Conservation (phyloP, 2,888 invertebrate genomes). For the Drosophila fungiperda region DNA sequence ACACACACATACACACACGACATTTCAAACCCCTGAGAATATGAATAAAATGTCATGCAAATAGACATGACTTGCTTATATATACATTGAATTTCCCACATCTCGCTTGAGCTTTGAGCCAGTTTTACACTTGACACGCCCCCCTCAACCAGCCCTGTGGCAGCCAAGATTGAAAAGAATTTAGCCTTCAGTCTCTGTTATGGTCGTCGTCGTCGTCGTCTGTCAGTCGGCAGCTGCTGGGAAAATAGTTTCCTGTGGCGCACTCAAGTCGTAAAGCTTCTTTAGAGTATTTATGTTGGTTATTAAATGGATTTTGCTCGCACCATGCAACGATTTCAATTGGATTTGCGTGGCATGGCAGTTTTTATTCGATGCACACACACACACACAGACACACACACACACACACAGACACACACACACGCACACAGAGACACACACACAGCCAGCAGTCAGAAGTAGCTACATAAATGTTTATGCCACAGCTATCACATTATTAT, state of each 20-base stretch:
- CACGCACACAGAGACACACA: slow-evolving; percentile 1
- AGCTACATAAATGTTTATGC: slow-evolving; percentile 70
- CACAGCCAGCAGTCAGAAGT: slow-evolving; percentile 36
- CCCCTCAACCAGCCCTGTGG: background rate
- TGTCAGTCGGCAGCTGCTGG: slow-evolving; percentile 26
- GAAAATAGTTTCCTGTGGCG: slow-evolving; percentile 66
- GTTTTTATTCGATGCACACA: slow-evolving; percentile 48
- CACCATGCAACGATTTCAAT: slow-evolving; percentile 74
- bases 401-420: slow-evolving; percentile 23
- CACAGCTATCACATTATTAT: slow-evolving; percentile 63
- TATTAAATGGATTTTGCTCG: slow-evolving; percentile 77
- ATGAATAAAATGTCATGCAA: slow-evolving; percentile 48
- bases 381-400: slow-evolving; percentile 1
- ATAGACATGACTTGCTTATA: slow-evolving; percentile 25
- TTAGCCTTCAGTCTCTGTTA: slow-evolving; percentile 13
- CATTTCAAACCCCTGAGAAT: slow-evolving; percentile 1
- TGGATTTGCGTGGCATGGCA: slow-evolving; percentile 69
- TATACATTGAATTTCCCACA: slow-evolving; percentile 36
- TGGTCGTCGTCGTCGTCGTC: slow-evolving; percentile 16
- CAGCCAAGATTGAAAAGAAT: background rate
- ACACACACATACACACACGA: background rate
- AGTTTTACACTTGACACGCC: slow-evolving; percentile 38
- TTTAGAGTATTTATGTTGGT: slow-evolving; percentile 77
- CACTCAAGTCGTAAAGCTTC: slow-evolving; percentile 77
- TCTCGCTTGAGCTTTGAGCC: slow-evolving; percentile 36